Evolutionary conservation across 2,888 invertebrate genomes (phyloP), one percentile per base, ranked within the genome.

Genomic region (Meghimatium bilineatum): DNA sequence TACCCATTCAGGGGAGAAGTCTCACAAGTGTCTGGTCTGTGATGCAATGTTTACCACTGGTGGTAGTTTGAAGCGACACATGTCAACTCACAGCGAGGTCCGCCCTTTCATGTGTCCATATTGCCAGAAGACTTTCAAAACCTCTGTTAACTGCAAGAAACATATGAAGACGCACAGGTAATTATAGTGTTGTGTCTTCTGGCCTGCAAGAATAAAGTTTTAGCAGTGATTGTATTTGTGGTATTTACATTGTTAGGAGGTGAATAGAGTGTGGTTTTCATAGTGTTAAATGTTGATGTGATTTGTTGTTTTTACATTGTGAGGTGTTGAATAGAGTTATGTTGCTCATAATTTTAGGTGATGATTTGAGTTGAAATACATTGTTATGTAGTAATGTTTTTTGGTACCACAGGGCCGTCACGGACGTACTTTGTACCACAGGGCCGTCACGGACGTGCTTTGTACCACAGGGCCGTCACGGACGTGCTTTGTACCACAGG

Each of bases 1-100:
- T n/a, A 95, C 95, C 0, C 95, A 95, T 90, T 92, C 92, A 17
- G 93, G 92, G 0, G 23, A 95, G 74, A 95, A 95, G 91, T 94
- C 95, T 32, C 95, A 95, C 88, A 94, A 94, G 75, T 96, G 96
- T 89, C 94, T 95, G 74, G 94, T 96, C 44, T 96, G 96, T 91
- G 95, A 95, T 87, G 94, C 95, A 69, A 93, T 94, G 83, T 96
- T 96, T 89, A 95, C 95, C 1, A 95, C 95, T 0, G 95, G 95
- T 90, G 95, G 96, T 20, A 95, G 95, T 92, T 94, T 98, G 89
- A 96, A 95, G 90, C 95, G 97, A 76, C 98, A 98, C 93, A 94
- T 96, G 92, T 95, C 96, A 8, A 95, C 96, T 38, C 97, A 98
- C 89, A 93, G 92, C 82, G 93, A 93, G 67, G 89, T 91, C 32